Evolutionary conservation across 2,888 invertebrate species (phyloP).

Genomic region (Melipona beecheii): DNA sequence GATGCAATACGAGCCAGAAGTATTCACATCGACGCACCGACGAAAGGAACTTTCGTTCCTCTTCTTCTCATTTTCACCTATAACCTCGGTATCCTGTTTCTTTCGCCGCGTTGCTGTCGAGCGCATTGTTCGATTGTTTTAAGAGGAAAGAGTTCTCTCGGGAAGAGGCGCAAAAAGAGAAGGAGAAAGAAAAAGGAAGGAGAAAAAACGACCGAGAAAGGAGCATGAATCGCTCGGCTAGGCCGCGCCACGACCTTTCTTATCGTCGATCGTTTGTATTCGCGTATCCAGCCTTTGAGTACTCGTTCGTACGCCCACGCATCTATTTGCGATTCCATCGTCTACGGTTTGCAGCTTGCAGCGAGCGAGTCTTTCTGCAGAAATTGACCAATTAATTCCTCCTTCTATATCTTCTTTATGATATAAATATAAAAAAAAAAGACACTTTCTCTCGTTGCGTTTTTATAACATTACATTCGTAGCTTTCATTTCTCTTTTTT

Average conservation of each 20-base stretch:
- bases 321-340: conserved; percentile 8
- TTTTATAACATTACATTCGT: too few relatives aligned
- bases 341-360: conserved; percentile 22
- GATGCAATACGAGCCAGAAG: too few relatives aligned
- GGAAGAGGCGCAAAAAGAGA: background rate
- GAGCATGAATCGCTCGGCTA: conserved; percentile 37
- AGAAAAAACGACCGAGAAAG: conserved; percentile 5
- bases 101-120: conserved; percentile 5
- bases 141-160: conserved; percentile 7
- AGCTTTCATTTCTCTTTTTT: background rate
- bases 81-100: background rate
- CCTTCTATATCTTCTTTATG: too few relatives aligned
- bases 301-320: conserved; percentile 29
- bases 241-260: conserved; percentile 63
- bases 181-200: too few relatives aligned
- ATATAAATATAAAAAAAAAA: too few relatives aligned
- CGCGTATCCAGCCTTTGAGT: conserved; percentile 22
- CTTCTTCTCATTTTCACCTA: background rate
- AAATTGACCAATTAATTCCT: too few relatives aligned
- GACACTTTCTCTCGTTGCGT: too few relatives aligned
- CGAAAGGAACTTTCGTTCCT: conserved; percentile 35
- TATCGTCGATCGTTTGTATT: conserved; percentile 59
- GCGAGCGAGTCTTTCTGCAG: background rate
- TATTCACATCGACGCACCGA: conserved; percentile 11
- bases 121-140: conserved; percentile 54